Base-by-base conservation (phyloP, 1,140 invertebrate species). In the Cydia fagiglandana region DNA sequence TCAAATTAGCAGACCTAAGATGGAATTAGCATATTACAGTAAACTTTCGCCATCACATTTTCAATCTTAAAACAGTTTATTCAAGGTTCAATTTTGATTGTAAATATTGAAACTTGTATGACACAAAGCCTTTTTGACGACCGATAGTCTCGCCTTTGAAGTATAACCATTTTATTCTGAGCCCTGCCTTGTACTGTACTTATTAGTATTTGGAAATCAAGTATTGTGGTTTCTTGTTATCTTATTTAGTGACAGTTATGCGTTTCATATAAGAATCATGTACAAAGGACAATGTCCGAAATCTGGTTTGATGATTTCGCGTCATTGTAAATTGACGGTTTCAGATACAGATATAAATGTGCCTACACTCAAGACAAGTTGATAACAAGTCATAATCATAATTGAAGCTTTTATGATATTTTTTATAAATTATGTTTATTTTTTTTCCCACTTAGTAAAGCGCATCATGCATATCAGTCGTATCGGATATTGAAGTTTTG, bases 91-190 rank as follows among this genome's bases (percentile, higher is more conserved):
- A 6, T 56, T 56, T 56, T 7, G n/a, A 56, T 56, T 56, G 47
- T 50, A 0, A n/a, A 20, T 56, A 13, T 56, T 56, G 2, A 0
- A 56, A 7, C 6, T 2, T 56, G 53, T 7, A 56, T 56, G n/a
- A 56, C 53, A 56, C n/a, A 56, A 56, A 56, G 53, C 53, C 53
- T 17, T 56, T 56, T 56, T 56, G 15, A 56, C 6, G 53, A n/a
- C 53, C 38, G 38, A 41, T 56, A 56, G n/a, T 56, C 53, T 56
- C 38, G 38, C 5, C 47, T 15, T 15, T 56, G 53, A 56, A 41
- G 6, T 13, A 15, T 5, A 20, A 15, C 53, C 15, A 17, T 15
- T 7, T 56, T 56, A 15, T 15, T 56, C 7, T 13, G 53, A 56
- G n/a, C 53, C 5, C 0, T 7, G n/a, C 5, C 15, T 56, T 56